phyloP scores from a whole-genome alignment of 1,140 invertebrate species.

The Halictus rubicundus region DNA sequence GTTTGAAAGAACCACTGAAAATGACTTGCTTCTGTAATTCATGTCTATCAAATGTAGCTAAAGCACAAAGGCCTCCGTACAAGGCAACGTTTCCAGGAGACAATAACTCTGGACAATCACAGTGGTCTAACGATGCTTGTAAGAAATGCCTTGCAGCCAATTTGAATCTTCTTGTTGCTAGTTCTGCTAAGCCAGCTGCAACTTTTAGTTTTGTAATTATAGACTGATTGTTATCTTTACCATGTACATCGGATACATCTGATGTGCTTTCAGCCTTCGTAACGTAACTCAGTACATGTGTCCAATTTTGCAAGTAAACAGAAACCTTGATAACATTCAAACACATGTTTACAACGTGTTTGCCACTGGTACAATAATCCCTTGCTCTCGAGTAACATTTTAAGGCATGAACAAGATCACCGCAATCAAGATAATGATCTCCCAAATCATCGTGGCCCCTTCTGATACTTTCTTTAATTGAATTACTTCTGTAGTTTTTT shows the following conservation, averaged over 20 bases:
- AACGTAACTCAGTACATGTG: slow-evolving; percentile 97
- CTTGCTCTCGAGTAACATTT: slow-evolving; percentile 98
- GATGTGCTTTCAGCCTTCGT: slow-evolving; percentile 97
- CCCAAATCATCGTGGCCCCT: slow-evolving; percentile 98
- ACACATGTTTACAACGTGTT: slow-evolving; percentile 99
- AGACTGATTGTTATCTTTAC: slow-evolving; percentile 88
- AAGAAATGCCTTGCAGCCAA: slow-evolving; percentile 97
- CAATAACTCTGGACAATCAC: slow-evolving; percentile 95
- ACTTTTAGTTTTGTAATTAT: slow-evolving; percentile 95
- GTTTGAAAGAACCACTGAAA: slow-evolving; percentile 97
- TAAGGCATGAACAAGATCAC: slow-evolving; percentile 97
- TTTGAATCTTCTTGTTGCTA: slow-evolving; percentile 97
- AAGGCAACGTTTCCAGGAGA: slow-evolving; percentile 96
- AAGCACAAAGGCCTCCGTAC: slow-evolving; percentile 97
- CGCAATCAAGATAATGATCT: slow-evolving; percentile 98
- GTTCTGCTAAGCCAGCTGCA: slow-evolving; percentile 95
- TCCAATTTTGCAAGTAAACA: slow-evolving; percentile 98
- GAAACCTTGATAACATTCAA: slow-evolving; percentile 98
- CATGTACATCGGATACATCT: slow-evolving; percentile 90
- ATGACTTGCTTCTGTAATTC: slow-evolving; percentile 98
- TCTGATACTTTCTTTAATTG: slow-evolving; percentile 96
- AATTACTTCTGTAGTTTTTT: slow-evolving; percentile 99
- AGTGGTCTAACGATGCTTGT: slow-evolving; percentile 95
- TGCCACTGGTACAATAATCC: slow-evolving; percentile 99
- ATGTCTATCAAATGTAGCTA: slow-evolving; percentile 97